Evolutionary conservation across 2,888 invertebrate species (phyloP), one percentile per base, ranked within the genome.

Genomic region (Perithous albicinctus): DNA sequence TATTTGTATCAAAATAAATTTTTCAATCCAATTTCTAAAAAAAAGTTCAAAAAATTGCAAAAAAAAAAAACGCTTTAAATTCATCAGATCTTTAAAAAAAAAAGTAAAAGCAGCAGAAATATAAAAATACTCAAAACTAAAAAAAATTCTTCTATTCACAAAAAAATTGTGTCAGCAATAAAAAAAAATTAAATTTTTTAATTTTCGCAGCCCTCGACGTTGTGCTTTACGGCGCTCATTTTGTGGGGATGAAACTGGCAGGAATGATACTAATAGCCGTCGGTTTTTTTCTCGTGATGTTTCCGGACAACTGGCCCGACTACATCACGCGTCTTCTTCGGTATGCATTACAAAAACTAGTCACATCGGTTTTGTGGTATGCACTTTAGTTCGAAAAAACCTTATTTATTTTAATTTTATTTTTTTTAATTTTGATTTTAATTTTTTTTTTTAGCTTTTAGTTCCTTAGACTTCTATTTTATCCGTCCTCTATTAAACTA

Each of bases 281-380:
- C 74, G 98, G 98, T 70, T 98, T 98, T 94, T 96, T 98, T 93
- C 94, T 98, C 73, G 98, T 98, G 83, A 97, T 98, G 96, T 97
- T 98, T 88, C 98, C 98, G 0, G 97, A 98, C 93, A 98, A 98
- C 94, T 98, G 98, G 98, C 98, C 98, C 0, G 97, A 98, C 92
- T 98, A 98, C 93, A 97, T 98, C 93, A 98, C 97, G 90, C 95
- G 97, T 87, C 94, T 98, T 82, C 94, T 98, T 88, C 96, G 98
- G 97, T 98, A 94, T 93, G 94, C 91, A 90, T 86, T 89, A 86
- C 85, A 78, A 85, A 79, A 86, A 80, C 77, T 85, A 74, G 80
- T 72, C 79, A 78, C 82, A 41, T 81, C 80, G 74, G 85, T 85
- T 84, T 78, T 85, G 78, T 88, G 83, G 82, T 84, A 90, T 91